Conservation (phyloP, 1,140 invertebrate species). For the Platorchestia sp. region DNA sequence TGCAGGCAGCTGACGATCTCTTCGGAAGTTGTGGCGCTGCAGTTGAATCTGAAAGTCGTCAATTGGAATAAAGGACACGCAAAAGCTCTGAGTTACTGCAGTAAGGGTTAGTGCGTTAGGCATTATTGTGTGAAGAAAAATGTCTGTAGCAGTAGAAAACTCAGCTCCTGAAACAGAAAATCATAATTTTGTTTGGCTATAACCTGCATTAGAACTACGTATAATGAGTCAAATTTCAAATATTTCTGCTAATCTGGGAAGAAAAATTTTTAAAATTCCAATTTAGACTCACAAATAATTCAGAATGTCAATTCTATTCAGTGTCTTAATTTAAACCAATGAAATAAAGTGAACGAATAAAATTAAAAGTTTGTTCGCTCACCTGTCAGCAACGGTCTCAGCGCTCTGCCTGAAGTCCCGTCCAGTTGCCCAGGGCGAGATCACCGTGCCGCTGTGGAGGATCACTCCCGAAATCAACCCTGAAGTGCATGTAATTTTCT, state of each 20-base stretch:
- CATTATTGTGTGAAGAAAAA: too few relatives aligned
- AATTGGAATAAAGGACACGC: background rate
- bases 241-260: background rate
- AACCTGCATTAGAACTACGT: too few relatives aligned
- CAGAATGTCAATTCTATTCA: too few relatives aligned
- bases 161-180: too few relatives aligned
- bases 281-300: too few relatives aligned
- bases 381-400: constrained; percentile 54
- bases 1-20: constrained; percentile 60
- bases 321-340: background rate
- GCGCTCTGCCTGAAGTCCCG: constrained; percentile 69
- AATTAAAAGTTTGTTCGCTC: background rate
- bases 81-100: too few relatives aligned
- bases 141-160: too few relatives aligned
- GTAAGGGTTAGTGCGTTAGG: too few relatives aligned
- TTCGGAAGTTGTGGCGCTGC: constrained; percentile 53
- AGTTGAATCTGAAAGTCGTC: constrained; percentile 57
- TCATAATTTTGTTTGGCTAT: too few relatives aligned
- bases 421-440: constrained; percentile 64
- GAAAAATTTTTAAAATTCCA: too few relatives aligned
- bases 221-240: background rate
- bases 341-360: background rate
- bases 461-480: constrained; percentile 63
- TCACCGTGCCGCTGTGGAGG: constrained; percentile 60
- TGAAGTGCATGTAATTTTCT: constrained; percentile 57